Conservation (phyloP, 2,113 vertebrate species). For the Seriola dumerili region DNA sequence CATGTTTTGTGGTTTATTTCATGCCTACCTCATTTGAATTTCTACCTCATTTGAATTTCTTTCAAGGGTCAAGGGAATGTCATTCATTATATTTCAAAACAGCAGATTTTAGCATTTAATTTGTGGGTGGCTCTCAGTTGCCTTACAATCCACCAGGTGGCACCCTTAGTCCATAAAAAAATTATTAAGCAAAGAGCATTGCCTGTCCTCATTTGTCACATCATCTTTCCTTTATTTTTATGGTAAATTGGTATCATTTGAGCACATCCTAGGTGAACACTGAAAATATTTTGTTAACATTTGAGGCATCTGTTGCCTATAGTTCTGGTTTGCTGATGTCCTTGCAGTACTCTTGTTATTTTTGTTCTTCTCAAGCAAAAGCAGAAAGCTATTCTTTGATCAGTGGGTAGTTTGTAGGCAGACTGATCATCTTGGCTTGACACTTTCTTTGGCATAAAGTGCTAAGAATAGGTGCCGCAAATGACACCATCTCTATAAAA, state of each 20-base stretch:
- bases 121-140: not conserved
- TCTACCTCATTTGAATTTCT: not conserved
- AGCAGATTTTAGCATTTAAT: not conserved
- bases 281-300: not conserved
- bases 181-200: accelerated
- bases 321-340: not conserved
- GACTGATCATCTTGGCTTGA: not conserved
- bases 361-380: not conserved
- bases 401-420: not conserved
- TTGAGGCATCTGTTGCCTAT: not conserved
- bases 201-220: not conserved
- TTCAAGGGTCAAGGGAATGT: not conserved
- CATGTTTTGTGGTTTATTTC: not conserved
- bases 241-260: not conserved
- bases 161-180: not conserved
- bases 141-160: slow-evolving; percentile 59
- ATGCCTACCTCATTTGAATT: not conserved
- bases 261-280: not conserved
- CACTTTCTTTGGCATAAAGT: not conserved
- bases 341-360: not conserved
- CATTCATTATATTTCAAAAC: not conserved
- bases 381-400: not conserved
- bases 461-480: not conserved
- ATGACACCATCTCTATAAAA: not conserved
- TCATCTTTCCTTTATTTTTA: not conserved